Conservation (phyloP, 2,113 vertebrate species). For the Spilogale gracilis region DNA sequence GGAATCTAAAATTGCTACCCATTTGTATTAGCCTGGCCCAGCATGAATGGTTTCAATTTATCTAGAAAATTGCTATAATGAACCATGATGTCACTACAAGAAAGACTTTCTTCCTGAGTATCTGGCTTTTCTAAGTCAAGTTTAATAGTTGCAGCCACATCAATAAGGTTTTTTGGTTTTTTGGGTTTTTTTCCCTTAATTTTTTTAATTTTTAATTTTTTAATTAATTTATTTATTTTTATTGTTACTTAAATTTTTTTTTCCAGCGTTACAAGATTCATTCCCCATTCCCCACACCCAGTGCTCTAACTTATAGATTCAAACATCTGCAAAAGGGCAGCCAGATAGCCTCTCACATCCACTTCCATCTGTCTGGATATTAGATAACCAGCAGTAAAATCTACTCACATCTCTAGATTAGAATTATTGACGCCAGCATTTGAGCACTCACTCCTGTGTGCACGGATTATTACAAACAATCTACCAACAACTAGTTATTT, state of each 20-base stretch:
- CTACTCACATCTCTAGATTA: not conserved
- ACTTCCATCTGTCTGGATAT: not conserved
- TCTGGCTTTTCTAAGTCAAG: not conserved
- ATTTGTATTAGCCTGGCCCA: not conserved
- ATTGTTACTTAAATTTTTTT: no score
- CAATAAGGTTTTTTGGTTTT: not conserved
- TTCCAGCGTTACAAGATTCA: no score
- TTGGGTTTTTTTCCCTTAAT: no score
- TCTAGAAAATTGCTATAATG: not conserved
- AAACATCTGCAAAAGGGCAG: not conserved
- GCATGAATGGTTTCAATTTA: not conserved
- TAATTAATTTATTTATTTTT: no score
- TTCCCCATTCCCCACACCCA: no score
- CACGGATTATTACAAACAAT: not conserved
- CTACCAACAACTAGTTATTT: not conserved
- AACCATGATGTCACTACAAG: not conserved
- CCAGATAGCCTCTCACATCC: not conserved
- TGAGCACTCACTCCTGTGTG: not conserved
- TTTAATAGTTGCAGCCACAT: not conserved
- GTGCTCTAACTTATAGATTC: not conserved
- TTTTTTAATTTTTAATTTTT: no score
- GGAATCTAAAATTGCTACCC: not conserved
- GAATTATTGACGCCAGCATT: not conserved
- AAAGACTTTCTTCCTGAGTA: not conserved
- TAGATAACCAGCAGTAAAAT: not conserved